Conservation (phyloP, 37 sponge, comb jelly and placozoan genomes). For the Eunapius fragilis region DNA sequence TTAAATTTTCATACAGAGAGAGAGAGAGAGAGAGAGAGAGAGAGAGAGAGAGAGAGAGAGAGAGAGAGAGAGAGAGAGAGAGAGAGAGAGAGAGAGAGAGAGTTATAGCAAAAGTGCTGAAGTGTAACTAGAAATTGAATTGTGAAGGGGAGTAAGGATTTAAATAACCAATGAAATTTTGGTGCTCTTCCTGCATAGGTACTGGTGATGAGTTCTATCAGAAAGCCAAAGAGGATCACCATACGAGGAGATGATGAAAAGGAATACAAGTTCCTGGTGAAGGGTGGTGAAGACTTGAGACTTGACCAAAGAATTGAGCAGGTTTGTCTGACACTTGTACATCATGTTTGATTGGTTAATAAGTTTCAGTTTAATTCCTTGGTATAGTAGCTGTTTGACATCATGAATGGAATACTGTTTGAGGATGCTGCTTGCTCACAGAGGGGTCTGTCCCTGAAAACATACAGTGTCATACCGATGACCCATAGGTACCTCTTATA, state of each 20-base stretch:
- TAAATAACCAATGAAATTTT: too few species aligned
- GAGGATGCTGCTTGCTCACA: constrained; percentile 88
- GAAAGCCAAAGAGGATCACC: constrained; percentile 94
- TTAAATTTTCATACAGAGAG: too few species aligned
- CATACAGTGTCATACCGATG: constrained; percentile 95
- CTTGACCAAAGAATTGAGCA: constrained; percentile 97
- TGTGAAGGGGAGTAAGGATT: too few species aligned
- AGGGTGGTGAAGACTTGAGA: constrained; percentile 98
- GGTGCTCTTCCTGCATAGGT: constrained; percentile 32
- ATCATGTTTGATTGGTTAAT: constrained; percentile 79
- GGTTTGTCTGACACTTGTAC: constrained; percentile 18
- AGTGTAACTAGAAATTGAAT: too few species aligned
- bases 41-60: too few species aligned
- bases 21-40: too few species aligned
- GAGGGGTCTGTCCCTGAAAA: constrained; percentile 72
- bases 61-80: too few species aligned
- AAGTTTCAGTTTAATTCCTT: neutral
- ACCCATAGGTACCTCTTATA: constrained; percentile 59
- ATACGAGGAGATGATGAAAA: constrained; percentile 89
- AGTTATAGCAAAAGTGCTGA: too few species aligned
- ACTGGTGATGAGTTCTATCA: constrained; percentile 90
- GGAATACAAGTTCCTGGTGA: constrained; percentile 94
- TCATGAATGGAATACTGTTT: constrained; percentile 82
- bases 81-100: too few species aligned
- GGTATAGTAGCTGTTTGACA: constrained; percentile 64